These are phyloP conservation scores for Apocrypta bakeri DNA, from an alignment of 1,140 invertebrate species.

Conservation along the genomic window DNA sequence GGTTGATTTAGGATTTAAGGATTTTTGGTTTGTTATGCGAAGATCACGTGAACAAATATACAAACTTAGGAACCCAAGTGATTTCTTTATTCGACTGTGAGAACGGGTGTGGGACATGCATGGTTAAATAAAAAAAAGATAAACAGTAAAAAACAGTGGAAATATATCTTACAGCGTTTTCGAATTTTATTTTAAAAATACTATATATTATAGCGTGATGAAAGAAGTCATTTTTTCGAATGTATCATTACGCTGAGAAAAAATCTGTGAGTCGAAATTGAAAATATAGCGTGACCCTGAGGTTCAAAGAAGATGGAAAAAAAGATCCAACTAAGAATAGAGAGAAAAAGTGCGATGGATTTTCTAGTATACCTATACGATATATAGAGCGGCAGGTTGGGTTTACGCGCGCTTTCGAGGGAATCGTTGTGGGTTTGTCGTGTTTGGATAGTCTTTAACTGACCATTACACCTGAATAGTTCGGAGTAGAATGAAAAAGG, in stretches of 20 bases:
- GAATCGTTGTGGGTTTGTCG: conserved; percentile 57
- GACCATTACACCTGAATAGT: conserved; percentile 74
- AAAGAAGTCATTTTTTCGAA: neutral
- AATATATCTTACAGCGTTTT: conserved; percentile 10
- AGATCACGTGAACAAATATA: conserved; percentile 69
- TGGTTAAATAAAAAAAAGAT: neutral
- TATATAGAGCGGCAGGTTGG: too few relatives aligned
- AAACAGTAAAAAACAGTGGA: conserved; percentile 1
- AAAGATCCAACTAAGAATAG: conserved; percentile 14
- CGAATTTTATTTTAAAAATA: neutral
- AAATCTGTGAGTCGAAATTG: neutral
- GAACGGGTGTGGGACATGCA: neutral
- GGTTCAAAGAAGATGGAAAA: conserved; percentile 20
- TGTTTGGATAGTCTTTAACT: conserved; percentile 73
- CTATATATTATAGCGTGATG: neutral
- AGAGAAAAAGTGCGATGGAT: neutral
- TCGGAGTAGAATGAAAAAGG: conserved; percentile 63
- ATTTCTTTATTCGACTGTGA: conserved; percentile 58
- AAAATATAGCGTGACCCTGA: conserved; percentile 17
- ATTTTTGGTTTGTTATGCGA: conserved; percentile 70
- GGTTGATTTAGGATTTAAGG: conserved; percentile 74
- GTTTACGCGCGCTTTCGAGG: conserved; percentile 47
- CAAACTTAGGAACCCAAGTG: conserved; percentile 55
- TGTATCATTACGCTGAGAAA: neutral
- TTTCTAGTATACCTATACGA: neutral